Base-by-base conservation (phyloP, 2,113 vertebrate genomes). In the Siniperca knerii region DNA sequence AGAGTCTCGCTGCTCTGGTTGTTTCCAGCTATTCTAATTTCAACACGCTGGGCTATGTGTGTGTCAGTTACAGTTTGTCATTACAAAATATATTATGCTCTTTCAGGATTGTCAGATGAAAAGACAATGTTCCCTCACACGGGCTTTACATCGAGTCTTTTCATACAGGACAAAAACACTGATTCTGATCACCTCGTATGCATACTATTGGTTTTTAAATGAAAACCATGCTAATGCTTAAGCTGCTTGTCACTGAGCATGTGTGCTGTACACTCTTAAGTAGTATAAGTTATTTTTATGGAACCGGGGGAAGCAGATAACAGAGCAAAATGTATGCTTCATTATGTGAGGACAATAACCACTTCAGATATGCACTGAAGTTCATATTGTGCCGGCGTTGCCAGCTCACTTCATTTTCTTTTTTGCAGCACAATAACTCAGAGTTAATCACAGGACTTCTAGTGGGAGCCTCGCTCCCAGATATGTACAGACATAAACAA, bases 341-440 rank as follows among this genome's bases (percentile, higher is more conserved):
- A 83, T 85, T 79, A 57, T 90, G 60, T 58, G 55, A 79, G 60
- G 62, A 83, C 87, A 86, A 86, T 86, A 77, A 77, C 10, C 82
- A 50, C 83, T 86, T 87, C 9, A 69, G 66, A 69, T 50, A 74
- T 42, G 64, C 37, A 52, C 16, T 70, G 4, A 65, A 69, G 61
- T 57, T 66, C 46, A n/a, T 21, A n/a, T 46, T 73, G 77, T 75
- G 62, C 29, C 9, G 29, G 13, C 35, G 20, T 35, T 76, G 18
- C 65, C 64, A 50, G 42, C 15, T 74, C 40, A 5, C 74, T 67
- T 62, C 8, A 73, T 44, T 55, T 42, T 69, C 74, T 42, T 70
- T 35, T 20, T 10, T 75, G 70, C 12, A 75, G 48, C 12, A 68
- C 61, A 81, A 79, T 83, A 75, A 33, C 6, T 54, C 60, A 48